phyloP scores from a whole-genome alignment of 1,140 invertebrate species.

The Leptonema lineaticorne region DNA sequence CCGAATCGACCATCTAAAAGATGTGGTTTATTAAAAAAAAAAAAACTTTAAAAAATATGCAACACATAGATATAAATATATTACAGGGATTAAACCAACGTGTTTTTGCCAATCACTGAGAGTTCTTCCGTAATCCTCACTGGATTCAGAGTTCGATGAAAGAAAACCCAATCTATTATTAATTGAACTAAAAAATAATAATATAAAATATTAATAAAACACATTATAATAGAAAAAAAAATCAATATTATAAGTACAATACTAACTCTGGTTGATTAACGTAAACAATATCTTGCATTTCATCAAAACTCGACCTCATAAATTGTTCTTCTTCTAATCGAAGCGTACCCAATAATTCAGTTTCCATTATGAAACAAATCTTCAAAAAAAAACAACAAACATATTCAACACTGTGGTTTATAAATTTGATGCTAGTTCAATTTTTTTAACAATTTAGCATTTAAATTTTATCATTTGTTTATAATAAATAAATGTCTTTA shows the following conservation, averaged over 20 bases:
- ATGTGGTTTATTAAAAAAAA: no score
- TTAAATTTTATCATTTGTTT: no score
- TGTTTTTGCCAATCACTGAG: conserved; percentile 33
- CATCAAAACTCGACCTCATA: not conserved
- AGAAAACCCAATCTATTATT: conserved; percentile 1
- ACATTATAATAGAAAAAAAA: not conserved
- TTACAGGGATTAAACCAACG: conserved; percentile 32
- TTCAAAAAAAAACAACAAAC: no score
- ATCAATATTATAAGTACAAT: not conserved
- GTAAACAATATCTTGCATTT: conserved; percentile 21
- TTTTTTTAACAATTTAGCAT: no score
- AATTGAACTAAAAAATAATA: conserved; percentile 18
- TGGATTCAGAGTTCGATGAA: conserved; percentile 9
- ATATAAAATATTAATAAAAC: conserved; percentile 8
- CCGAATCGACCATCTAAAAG: conserved; percentile 14
- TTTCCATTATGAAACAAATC: conserved; percentile 33
- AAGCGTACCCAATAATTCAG: conserved; percentile 30
- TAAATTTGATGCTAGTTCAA: no score
- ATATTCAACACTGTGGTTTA: no score
- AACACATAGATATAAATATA: not conserved
- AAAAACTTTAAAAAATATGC: not conserved
- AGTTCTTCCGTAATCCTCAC: conserved; percentile 30
- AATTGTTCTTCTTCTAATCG: conserved; percentile 36
- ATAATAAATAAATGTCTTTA: no score
- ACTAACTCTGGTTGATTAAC: conserved; percentile 24